Percentiles rank a stretch among this genome's conserved stretches.
These are phyloP conservation scores for Acanthacorydalis orientalis DNA, from an alignment of 2,888 invertebrate genomes.

Conservation along the genomic window DNA sequence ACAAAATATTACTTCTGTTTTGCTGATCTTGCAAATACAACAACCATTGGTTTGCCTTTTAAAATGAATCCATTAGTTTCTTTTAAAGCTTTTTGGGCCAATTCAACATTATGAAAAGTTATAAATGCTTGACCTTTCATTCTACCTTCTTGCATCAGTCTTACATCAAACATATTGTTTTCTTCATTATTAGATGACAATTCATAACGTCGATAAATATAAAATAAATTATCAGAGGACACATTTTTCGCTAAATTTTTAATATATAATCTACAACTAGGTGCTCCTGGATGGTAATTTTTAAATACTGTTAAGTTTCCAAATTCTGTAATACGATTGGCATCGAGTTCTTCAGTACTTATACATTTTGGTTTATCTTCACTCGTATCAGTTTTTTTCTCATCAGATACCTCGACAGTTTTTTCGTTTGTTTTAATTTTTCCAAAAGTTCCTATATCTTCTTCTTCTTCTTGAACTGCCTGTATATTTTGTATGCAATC, in stretches of 20 bases:
- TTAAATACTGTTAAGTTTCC: constrained; percentile 62
- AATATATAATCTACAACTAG: constrained; percentile 73
- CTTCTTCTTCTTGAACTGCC: constrained; percentile 8
- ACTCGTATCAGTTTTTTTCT: constrained; percentile 12
- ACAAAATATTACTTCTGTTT: neutral
- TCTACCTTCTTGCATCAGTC: constrained; percentile 83
- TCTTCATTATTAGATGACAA: constrained; percentile 23
- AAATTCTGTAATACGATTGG: constrained; percentile 51
- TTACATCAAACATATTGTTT: constrained; percentile 41
- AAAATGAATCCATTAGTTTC: constrained; percentile 80
- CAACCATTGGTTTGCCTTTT: constrained; percentile 80
- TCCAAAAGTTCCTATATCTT: constrained; percentile 19
- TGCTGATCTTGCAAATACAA: constrained; percentile 56
- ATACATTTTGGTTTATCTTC: constrained; percentile 20
- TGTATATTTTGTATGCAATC: constrained; percentile 16
- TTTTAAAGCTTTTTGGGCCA: constrained; percentile 56
- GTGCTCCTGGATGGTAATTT: constrained; percentile 68
- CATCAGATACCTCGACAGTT: constrained; percentile 15
- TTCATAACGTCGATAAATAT: constrained; percentile 54
- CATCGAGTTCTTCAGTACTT: constrained; percentile 43
- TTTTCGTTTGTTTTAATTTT: constrained; percentile 13
- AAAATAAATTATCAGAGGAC: constrained; percentile 52
- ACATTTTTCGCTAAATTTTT: constrained; percentile 79
- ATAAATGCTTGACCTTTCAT: constrained; percentile 96
- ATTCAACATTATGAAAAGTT: constrained; percentile 51